Evolutionary conservation across 2,888 invertebrate genomes (phyloP), one percentile per base, ranked within the genome.

Genomic region (Ectropis crepuscularia): DNA sequence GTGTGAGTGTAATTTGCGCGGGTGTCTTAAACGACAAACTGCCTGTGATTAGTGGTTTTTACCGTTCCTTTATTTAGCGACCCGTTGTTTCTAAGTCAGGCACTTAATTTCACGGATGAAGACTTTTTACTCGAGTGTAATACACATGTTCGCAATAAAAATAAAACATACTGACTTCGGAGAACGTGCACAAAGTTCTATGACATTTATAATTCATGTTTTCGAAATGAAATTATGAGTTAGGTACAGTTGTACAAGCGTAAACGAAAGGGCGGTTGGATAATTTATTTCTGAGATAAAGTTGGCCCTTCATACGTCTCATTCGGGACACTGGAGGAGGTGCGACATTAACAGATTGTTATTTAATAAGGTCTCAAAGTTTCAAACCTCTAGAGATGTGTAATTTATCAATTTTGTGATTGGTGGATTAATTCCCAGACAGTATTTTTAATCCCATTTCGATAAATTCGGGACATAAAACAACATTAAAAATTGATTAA

Each of bases 1-100:
- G 78, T 69, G 73, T 69, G 69, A 69, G 69, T 72, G 80, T 79
- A 83, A 81, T 84, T 82, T 81, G 78, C 75, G 71, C 65, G 65
- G 68, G 67, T 70, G 72, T 68, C 69, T 72, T 67, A 65, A 70
- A 69, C 70, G 73, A 70, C 73, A 69, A 69, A 65, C 70, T 68
- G 70, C 59, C 63, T 67, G 65, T 72, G 70, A 72, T 70, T 72
- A 68, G 72, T 72, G 69, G 69, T 61, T 70, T 65, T 69, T 66
- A 67, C 67, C 51, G 58, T 61, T 61, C 54, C 61, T 63, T 67
- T 63, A 67, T 67, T 67, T 63, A 67, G 57, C 50, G 61, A 61
- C 49, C 57, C 57, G 42, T 58, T 61, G 58, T 63, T 55, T 61
- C 63, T 63, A 59, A 66, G 59, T 62, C 59, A 60, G 58, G 57